Evolutionary conservation across 1,140 invertebrate genomes (phyloP).

Genomic region (Hydropsyche tenuis): DNA sequence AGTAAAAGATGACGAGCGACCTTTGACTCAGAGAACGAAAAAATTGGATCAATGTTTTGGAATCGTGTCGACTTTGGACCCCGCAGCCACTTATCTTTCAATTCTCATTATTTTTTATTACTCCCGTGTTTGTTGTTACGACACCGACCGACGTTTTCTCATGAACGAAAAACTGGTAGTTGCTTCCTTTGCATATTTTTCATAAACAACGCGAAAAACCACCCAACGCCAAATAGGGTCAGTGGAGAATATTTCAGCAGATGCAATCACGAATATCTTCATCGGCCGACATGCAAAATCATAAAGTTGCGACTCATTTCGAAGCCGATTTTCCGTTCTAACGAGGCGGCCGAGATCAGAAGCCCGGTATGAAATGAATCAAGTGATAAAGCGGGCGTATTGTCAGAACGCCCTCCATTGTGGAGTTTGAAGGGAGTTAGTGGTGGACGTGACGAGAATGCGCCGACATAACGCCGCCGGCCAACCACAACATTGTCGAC

Average conservation of each 20-base stretch:
- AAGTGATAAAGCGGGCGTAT: constrained; percentile 46
- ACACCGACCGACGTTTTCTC: too few species aligned
- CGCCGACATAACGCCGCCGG: neutral
- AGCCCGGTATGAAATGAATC: constrained; percentile 44
- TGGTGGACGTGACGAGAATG: constrained; percentile 33
- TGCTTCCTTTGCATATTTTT: too few species aligned
- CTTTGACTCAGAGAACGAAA: constrained; percentile 32
- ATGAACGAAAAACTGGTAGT: too few species aligned
- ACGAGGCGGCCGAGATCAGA: constrained; percentile 41
- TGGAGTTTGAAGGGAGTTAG: constrained; percentile 39
- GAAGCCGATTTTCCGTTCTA: neutral
- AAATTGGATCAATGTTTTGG: constrained; percentile 44
- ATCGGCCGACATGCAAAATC: too few species aligned
- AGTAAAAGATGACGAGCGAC: constrained; percentile 29
- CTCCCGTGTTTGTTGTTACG: neutral
- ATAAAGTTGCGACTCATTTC: too few species aligned
- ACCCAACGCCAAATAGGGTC: too few species aligned
- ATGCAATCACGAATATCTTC: too few species aligned
- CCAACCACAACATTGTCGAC: too few species aligned
- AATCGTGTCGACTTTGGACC: constrained; percentile 41
- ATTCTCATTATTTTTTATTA: constrained; percentile 50
- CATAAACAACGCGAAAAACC: too few species aligned
- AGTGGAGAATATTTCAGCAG: too few species aligned
- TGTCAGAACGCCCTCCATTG: constrained; percentile 42
- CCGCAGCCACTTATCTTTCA: constrained; percentile 44